These are phyloP conservation scores for Ruditapes philippinarum DNA, from an alignment of 1,140 invertebrate species.

Conservation along the genomic window DNA sequence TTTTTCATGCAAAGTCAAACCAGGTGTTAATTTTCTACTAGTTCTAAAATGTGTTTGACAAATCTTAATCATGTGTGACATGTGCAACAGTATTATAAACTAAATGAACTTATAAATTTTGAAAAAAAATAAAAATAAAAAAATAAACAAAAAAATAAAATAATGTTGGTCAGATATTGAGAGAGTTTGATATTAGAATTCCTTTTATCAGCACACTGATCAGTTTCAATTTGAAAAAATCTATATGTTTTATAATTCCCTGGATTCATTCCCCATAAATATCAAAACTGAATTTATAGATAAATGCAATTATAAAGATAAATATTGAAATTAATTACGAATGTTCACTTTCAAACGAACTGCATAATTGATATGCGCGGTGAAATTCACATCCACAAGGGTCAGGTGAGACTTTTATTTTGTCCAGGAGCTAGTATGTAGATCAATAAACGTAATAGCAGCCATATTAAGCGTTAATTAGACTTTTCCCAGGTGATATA, in stretches of 20 bases:
- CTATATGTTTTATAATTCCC: background rate
- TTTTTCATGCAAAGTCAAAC: too few relatives aligned
- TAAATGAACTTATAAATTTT: too few relatives aligned
- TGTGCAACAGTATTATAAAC: too few relatives aligned
- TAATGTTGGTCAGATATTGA: too few relatives aligned
- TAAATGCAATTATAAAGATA: slow-evolving; percentile 20
- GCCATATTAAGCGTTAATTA: slow-evolving; percentile 26
- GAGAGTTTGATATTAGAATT: background rate
- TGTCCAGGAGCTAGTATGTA: background rate
- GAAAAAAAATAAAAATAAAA: too few relatives aligned
- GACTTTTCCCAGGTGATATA: slow-evolving; percentile 21
- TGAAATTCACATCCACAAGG: slow-evolving; percentile 1
- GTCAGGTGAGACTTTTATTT: slow-evolving; percentile 9
- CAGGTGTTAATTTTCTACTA: too few relatives aligned
- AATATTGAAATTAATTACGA: slow-evolving; percentile 24
- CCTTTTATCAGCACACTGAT: background rate
- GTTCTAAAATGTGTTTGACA: too few relatives aligned
- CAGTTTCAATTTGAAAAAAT: background rate
- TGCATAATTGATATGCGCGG: slow-evolving; percentile 1
- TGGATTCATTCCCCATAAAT: background rate
- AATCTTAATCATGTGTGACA: too few relatives aligned
- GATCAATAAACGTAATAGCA: slow-evolving; percentile 29
- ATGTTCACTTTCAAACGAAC: slow-evolving; percentile 26
- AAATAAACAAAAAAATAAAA: too few relatives aligned
- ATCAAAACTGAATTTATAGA: slow-evolving; percentile 4